Percentiles rank a stretch among this genome's conserved stretches.
Conservation (phyloP, 2,888 invertebrate genomes). For the Craniophora ligustri region DNA sequence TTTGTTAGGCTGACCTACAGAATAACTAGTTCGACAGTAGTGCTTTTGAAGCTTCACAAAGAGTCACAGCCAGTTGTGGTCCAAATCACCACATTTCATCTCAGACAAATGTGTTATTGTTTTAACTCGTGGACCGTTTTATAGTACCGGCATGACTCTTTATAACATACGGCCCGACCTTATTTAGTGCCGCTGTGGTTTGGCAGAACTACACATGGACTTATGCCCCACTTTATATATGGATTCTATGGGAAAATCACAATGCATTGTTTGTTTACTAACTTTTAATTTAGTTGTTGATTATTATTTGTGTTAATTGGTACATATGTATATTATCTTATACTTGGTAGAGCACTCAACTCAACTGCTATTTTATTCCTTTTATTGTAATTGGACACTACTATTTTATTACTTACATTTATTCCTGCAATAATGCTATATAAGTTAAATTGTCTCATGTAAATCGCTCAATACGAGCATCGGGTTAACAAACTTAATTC, state of each 20-base stretch:
- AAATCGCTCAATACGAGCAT: slow-evolving; percentile 10
- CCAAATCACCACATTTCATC: slow-evolving; percentile 68
- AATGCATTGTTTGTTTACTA: slow-evolving; percentile 29
- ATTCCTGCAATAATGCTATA: slow-evolving; percentile 2
- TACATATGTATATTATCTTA: no score
- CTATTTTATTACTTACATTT: not conserved
- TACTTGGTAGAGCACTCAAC: no score
- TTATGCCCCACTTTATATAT: slow-evolving; percentile 44
- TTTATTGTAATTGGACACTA: not conserved
- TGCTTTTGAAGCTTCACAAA: slow-evolving; percentile 37
- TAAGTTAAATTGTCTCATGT: slow-evolving; percentile 15
- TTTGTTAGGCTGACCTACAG: slow-evolving; percentile 58
- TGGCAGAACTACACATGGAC: slow-evolving; percentile 39
- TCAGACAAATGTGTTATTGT: slow-evolving; percentile 78
- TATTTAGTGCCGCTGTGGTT: slow-evolving; percentile 67
- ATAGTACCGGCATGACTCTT: slow-evolving; percentile 59
- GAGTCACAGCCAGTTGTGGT: slow-evolving; percentile 55
- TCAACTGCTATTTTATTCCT: slow-evolving; percentile 6
- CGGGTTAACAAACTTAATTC: slow-evolving; percentile 45
- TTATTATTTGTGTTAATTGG: slow-evolving; percentile 3
- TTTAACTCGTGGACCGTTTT: slow-evolving; percentile 74
- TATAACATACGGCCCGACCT: slow-evolving; percentile 58
- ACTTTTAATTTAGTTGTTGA: not conserved
- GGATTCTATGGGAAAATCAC: slow-evolving; percentile 45
- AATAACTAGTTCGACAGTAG: slow-evolving; percentile 59